A percentile compares a stretch with the other conserved stretches of the same genome.
Evolutionary conservation across 2,113 vertebrate species (phyloP).

Genomic region (Seriola aureovittata): DNA sequence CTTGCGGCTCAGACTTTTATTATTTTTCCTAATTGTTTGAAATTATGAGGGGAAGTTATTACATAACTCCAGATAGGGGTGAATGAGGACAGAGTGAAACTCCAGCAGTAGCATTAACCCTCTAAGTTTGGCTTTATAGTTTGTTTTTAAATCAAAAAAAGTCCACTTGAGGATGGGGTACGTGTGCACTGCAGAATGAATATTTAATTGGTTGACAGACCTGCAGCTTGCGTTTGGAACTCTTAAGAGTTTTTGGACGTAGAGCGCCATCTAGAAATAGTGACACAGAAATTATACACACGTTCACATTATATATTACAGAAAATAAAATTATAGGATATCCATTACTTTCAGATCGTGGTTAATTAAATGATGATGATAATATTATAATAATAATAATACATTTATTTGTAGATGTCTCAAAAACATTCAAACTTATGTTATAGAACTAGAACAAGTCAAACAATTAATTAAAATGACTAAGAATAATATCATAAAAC

Average conservation of each 20-base stretch:
- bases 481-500: too few species aligned
- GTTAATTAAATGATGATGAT: too few species aligned
- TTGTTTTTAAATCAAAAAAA: too few species aligned
- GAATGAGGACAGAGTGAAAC: neutral
- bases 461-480: too few species aligned
- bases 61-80: conserved; percentile 30
- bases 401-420: too few species aligned
- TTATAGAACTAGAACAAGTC: too few species aligned
- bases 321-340: too few species aligned
- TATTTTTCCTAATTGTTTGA: neutral
- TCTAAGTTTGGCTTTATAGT: neutral
- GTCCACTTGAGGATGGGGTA: neutral
- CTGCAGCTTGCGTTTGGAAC: neutral
- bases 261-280: neutral
- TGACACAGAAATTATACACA: too few species aligned
- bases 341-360: too few species aligned
- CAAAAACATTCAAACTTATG: too few species aligned
- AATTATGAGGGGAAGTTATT: conserved; percentile 5
- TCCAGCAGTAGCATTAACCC: neutral
- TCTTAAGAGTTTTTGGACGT: neutral
- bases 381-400: neutral
- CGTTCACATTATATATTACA: too few species aligned
- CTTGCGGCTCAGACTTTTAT: rapidly evolving
- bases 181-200: neutral
- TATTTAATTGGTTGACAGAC: neutral